A percentile compares a stretch with the other conserved stretches of the same genome.
These are phyloP conservation scores for Coptodon rendalli DNA, from an alignment of 2,113 vertebrate species.

Conservation along the genomic window DNA sequence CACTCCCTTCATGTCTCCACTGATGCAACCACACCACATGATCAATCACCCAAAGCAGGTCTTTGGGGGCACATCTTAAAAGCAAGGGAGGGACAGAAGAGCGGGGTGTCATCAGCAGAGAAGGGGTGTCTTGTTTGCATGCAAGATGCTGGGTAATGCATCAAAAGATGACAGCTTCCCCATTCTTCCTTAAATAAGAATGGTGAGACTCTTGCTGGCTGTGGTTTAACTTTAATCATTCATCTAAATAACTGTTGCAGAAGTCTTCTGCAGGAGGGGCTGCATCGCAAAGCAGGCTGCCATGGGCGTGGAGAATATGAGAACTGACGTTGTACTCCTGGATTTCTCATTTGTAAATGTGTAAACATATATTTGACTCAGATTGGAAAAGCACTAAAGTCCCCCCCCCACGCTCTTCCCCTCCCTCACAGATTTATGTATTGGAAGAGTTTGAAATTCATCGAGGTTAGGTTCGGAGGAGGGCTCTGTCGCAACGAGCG, in stretches of 20 bases:
- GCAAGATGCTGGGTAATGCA: conserved; percentile 70
- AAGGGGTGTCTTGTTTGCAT: conserved; percentile 65
- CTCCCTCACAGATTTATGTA: conserved; percentile 58
- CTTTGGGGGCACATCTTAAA: conserved; percentile 22
- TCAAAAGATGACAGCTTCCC: conserved; percentile 76
- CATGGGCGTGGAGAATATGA: conserved; percentile 46
- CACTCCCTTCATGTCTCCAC: conserved; percentile 21
- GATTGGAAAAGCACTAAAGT: conserved; percentile 39
- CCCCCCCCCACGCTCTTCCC: neutral
- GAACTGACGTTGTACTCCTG: conserved; percentile 57
- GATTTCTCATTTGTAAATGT: conserved; percentile 68
- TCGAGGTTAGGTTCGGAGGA: conserved; percentile 32
- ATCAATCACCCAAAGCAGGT: conserved; percentile 56
- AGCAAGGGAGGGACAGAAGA: neutral
- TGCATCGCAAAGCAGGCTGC: conserved; percentile 39
- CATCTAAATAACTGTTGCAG: conserved; percentile 75
- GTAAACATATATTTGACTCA: conserved; percentile 63
- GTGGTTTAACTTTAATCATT: conserved; percentile 78
- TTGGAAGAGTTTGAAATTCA: conserved; percentile 62
- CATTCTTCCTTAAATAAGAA: conserved; percentile 75
- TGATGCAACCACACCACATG: conserved; percentile 38
- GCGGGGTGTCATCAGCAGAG: neutral
- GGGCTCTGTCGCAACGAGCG: conserved; percentile 52
- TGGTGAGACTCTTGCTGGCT: conserved; percentile 63
- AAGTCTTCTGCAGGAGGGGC: conserved; percentile 40